Percentiles rank a stretch among this genome's conserved stretches.
These are phyloP conservation scores for Diploptera punctata DNA, from an alignment of 2,888 invertebrate species.

Conservation along the genomic window DNA sequence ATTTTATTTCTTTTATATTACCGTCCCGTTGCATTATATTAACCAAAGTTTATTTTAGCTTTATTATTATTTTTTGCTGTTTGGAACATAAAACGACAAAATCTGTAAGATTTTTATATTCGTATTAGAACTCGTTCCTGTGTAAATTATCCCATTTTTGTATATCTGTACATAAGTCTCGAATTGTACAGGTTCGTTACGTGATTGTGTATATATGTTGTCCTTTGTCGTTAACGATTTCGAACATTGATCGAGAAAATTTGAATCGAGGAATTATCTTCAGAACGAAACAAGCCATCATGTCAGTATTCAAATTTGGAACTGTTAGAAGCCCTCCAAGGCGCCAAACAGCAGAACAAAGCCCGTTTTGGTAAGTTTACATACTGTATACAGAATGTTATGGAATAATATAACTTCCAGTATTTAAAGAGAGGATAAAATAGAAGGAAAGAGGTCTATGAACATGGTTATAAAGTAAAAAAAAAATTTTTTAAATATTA, in stretches of 20 bases:
- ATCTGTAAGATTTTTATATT: background rate
- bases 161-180: too few relatives aligned
- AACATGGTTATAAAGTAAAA: too few relatives aligned
- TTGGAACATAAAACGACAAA: background rate
- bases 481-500: too few relatives aligned
- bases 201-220: background rate
- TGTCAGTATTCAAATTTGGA: conserved; percentile 36
- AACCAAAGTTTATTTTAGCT: background rate
- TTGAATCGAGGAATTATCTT: background rate
- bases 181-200: background rate
- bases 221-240: background rate
- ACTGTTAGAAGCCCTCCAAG: conserved; percentile 35
- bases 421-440: too few relatives aligned
- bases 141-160: too few relatives aligned
- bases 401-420: too few relatives aligned
- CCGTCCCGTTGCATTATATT: too few relatives aligned
- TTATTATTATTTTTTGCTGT: background rate
- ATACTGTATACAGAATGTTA: too few relatives aligned
- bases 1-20: background rate
- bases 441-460: too few relatives aligned
- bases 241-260: conserved; percentile 1
- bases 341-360: conserved; percentile 36
- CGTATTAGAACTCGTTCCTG: too few relatives aligned
- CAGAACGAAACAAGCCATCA: conserved; percentile 1
- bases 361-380: conserved; percentile 40